Conservation (phyloP, 2,888 invertebrate genomes). For the Philonicus albiceps region DNA sequence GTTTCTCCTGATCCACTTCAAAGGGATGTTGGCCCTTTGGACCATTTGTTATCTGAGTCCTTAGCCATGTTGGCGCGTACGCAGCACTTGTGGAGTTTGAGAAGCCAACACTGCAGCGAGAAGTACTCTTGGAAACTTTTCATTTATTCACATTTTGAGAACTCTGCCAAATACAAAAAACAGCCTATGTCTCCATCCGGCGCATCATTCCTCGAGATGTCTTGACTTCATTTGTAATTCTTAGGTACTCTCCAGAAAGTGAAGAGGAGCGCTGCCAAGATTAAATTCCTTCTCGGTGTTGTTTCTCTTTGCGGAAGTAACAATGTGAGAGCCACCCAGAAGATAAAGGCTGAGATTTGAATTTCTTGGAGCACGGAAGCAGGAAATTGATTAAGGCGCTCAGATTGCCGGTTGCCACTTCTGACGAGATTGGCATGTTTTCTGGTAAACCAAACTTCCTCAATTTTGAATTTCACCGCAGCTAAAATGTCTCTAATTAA, state of each 20-base stretch:
- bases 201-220: not conserved
- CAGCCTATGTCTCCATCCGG: not conserved
- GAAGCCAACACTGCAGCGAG: not conserved
- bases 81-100: not conserved
- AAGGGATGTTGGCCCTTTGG: not conserved
- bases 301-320: not conserved
- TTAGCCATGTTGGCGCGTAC: not conserved
- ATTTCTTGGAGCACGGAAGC: not conserved
- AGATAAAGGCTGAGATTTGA: not conserved
- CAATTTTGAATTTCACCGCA: not conserved
- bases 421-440: not conserved
- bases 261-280: not conserved
- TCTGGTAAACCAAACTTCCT: not conserved
- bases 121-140: not conserved
- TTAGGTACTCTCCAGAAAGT: not conserved
- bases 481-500: not conserved
- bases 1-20: not conserved
- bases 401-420: not conserved
- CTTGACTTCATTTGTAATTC: constrained; percentile 11
- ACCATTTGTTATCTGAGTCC: not conserved
- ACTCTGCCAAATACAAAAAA: not conserved
- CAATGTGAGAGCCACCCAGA: not conserved
- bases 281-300: not conserved
- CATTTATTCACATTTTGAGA: constrained; percentile 3
- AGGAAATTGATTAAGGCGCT: not conserved